Percentiles rank a stretch among this genome's conserved stretches.
These are phyloP conservation scores for Oryzias woworae DNA, from an alignment of 2,113 vertebrate species.

Conservation along the genomic window DNA sequence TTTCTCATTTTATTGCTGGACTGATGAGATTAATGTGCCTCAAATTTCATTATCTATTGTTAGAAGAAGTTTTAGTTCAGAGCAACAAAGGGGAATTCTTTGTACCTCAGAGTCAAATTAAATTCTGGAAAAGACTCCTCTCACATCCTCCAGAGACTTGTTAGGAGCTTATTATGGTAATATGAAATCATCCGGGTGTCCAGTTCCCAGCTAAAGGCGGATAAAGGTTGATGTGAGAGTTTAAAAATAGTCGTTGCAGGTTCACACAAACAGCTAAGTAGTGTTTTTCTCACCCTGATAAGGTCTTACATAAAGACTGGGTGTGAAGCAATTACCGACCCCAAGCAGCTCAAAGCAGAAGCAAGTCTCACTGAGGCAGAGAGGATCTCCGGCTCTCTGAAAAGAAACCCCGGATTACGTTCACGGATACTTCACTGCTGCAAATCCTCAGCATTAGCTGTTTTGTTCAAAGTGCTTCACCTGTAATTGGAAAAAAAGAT, in stretches of 20 bases:
- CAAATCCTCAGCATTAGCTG: constrained; percentile 21
- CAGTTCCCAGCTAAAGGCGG: constrained; percentile 64
- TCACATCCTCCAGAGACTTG: constrained; percentile 67
- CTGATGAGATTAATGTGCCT: constrained; percentile 14
- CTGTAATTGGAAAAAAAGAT: constrained; percentile 33
- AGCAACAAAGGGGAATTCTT: constrained; percentile 24
- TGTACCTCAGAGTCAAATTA: constrained; percentile 22
- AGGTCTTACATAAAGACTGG: constrained; percentile 71
- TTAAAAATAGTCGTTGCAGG: constrained; percentile 69
- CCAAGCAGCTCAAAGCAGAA: constrained; percentile 42
- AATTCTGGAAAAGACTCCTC: constrained; percentile 21
- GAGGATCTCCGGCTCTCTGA: constrained; percentile 21
- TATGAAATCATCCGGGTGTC: constrained; percentile 59
- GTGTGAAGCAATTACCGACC: constrained; percentile 61
- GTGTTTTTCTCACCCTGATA: constrained; percentile 55
- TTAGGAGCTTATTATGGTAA: constrained; percentile 68
- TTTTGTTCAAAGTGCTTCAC: constrained; percentile 7
- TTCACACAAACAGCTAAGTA: constrained; percentile 42
- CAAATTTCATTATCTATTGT: constrained; percentile 20
- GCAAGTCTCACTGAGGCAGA: constrained; percentile 39
- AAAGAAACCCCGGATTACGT: constrained; percentile 39
- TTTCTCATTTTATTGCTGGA: constrained; percentile 4
- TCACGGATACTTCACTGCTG: constrained; percentile 19
- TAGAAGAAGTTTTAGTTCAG: constrained; percentile 12
- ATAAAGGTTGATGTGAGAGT: constrained; percentile 65